Conservation (phyloP, 2,797 vertebrate species). For the Tauraco hartlaubi region DNA sequence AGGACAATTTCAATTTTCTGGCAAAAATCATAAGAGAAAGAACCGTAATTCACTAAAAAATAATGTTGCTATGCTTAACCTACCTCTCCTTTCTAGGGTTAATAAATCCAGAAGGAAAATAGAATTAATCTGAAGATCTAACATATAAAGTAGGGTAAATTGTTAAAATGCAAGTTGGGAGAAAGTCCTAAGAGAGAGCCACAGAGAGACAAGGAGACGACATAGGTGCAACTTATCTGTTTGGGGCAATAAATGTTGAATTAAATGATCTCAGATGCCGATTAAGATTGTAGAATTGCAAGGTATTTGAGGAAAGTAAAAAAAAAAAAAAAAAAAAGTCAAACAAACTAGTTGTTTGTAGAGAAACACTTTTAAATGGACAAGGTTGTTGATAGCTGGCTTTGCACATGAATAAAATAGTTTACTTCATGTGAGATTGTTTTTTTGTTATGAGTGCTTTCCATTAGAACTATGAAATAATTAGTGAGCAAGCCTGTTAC, state of each 20-base stretch:
- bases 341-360: neutral
- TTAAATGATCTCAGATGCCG: neutral
- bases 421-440: neutral
- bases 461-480: neutral
- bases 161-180: neutral
- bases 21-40: neutral
- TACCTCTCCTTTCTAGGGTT: neutral
- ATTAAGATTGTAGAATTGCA: neutral
- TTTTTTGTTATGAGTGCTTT: neutral
- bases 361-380: neutral
- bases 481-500: neutral
- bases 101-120: neutral
- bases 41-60: neutral
- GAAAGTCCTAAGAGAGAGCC: neutral
- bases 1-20: neutral
- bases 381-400: neutral
- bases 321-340: neutral
- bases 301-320: neutral
- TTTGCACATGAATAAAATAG: neutral
- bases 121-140: neutral
- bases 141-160: neutral
- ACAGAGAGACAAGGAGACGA: neutral
- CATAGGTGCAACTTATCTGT: neutral
- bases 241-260: neutral
- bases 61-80: neutral